Evolutionary conservation across 2,888 invertebrate genomes (phyloP).

Genomic region (Tillus elongatus): DNA sequence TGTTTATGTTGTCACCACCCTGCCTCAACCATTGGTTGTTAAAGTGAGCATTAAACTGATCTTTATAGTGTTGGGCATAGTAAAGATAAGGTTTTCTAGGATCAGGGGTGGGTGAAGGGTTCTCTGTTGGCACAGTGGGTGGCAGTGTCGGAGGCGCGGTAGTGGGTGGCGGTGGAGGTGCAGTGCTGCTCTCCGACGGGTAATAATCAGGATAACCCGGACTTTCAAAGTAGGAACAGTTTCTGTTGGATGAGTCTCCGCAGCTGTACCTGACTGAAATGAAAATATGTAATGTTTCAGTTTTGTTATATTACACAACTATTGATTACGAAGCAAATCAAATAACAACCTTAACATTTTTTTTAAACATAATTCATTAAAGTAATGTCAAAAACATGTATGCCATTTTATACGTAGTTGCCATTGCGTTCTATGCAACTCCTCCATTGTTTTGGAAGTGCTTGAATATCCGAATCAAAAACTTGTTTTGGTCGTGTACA

Average conservation of each 20-base stretch:
- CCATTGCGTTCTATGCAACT: too few species aligned
- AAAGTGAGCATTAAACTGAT: too few species aligned
- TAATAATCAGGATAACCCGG: conserved; percentile 54
- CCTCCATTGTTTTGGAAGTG: too few species aligned
- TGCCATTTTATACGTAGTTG: too few species aligned
- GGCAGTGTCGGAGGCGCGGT: conserved; percentile 16
- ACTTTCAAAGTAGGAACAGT: conserved; percentile 64
- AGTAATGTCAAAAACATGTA: too few species aligned
- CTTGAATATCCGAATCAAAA: too few species aligned
- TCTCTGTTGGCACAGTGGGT: conserved; percentile 15
- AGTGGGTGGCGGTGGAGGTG: conserved; percentile 25
- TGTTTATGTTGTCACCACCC: conserved; percentile 37
- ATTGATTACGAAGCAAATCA: too few species aligned
- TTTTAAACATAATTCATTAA: too few species aligned
- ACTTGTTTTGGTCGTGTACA: too few species aligned
- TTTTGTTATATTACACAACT: too few species aligned
- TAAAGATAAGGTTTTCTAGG: conserved; percentile 23
- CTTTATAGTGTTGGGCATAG: neutral
- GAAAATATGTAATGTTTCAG: too few species aligned
- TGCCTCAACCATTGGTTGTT: neutral
- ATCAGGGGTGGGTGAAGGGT: conserved; percentile 30
- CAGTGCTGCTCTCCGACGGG: conserved; percentile 29
- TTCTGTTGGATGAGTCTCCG: conserved; percentile 52
- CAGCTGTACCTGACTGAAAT: conserved; percentile 56
- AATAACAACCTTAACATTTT: too few species aligned